Conservation (phyloP, 2,888 invertebrate species). For the Drosophila acutilabella region DNA sequence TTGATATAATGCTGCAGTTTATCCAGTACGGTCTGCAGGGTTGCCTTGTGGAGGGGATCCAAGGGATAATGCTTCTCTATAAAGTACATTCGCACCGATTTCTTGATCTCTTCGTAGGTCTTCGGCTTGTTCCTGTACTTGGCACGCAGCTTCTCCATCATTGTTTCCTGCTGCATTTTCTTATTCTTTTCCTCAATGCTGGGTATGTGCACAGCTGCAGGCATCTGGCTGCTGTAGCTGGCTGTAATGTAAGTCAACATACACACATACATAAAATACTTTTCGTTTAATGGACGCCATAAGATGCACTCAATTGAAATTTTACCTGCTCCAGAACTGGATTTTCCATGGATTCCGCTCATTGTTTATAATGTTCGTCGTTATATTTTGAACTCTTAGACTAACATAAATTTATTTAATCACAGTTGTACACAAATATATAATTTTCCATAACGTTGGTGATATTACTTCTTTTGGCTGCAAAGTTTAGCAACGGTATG, state of each 20-base stretch:
- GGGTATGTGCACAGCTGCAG: conserved; percentile 40
- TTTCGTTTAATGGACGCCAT: too few species aligned
- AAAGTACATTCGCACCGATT: conserved; percentile 94
- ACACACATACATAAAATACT: background rate
- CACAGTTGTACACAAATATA: background rate
- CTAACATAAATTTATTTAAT: background rate
- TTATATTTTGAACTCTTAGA: background rate
- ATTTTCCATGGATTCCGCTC: conserved; percentile 51
- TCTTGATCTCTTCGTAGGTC: conserved; percentile 93
- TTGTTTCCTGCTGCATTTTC: conserved; percentile 92
- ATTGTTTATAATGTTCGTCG: conserved; percentile 19
- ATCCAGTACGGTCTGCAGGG: conserved; percentile 95
- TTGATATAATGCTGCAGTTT: conserved; percentile 97
- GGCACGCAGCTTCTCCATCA: conserved; percentile 96
- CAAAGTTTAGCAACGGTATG: conserved; percentile 13
- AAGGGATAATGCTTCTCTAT: conserved; percentile 95
- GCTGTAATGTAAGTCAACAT: background rate
- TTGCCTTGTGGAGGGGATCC: conserved; percentile 93
- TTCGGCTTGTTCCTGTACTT: conserved; percentile 93
- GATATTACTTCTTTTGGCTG: background rate
- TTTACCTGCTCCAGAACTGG: conserved; percentile 37
- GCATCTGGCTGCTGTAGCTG: conserved; percentile 37
- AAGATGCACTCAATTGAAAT: background rate
- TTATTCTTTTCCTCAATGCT: conserved; percentile 87
- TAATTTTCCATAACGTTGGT: background rate